phyloP scores from a whole-genome alignment of 2,888 invertebrate species.

The Chrysolina oricalcia region DNA sequence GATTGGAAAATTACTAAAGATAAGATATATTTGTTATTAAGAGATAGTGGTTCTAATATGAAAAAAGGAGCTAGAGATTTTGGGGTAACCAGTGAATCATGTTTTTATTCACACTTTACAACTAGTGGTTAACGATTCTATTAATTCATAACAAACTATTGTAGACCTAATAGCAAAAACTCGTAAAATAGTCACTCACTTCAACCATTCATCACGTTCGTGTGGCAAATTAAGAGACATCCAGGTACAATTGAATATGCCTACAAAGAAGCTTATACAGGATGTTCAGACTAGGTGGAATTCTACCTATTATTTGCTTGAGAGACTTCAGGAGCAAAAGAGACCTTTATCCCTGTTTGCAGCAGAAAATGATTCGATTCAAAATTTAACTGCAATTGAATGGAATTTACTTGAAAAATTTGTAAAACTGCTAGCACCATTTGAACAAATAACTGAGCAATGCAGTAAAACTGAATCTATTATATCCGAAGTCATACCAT shows the following conservation, averaged over 20 bases:
- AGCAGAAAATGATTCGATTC: constrained; percentile 5
- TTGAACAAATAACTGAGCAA: no score
- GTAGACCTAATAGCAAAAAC: background rate
- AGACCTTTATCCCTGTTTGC: background rate
- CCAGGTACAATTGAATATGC: constrained; percentile 7
- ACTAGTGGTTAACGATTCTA: constrained; percentile 19
- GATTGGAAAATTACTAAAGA: constrained; percentile 15
- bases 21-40: constrained; percentile 20
- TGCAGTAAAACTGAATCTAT: no score
- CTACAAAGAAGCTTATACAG: constrained; percentile 2
- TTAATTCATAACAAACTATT: background rate
- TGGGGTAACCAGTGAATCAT: constrained; percentile 11
- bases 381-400: constrained; percentile 1
- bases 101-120: constrained; percentile 19
- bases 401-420: background rate
- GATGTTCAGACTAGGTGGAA: constrained; percentile 8
- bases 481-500: no score
- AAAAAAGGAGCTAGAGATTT: constrained; percentile 26
- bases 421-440: no score
- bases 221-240: constrained; percentile 19
- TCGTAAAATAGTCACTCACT: constrained; percentile 15
- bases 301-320: constrained; percentile 15
- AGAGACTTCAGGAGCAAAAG: no score
- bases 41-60: constrained; percentile 16
- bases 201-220: constrained; percentile 14